These are phyloP conservation scores for Hypanus sabinus DNA, from an alignment of 2,113 vertebrate genomes.

Conservation along the genomic window DNA sequence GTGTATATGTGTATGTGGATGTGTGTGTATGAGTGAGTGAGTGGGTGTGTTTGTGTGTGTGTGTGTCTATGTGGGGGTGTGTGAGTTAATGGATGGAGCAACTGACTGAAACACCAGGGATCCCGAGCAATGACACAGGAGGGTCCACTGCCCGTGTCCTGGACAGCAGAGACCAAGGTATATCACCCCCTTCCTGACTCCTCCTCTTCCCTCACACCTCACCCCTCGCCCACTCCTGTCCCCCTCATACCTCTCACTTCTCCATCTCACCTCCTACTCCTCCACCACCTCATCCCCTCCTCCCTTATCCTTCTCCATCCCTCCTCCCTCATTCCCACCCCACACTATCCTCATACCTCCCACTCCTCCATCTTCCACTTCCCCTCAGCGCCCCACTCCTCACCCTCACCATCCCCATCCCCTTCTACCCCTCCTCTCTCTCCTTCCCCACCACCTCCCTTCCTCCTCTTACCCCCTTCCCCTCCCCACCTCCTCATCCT, in stretches of 20 bases:
- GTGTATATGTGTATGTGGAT: too few relatives aligned
- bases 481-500: neutral
- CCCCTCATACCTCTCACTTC: slow-evolving; percentile 41
- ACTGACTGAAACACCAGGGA: too few relatives aligned
- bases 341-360: slow-evolving; percentile 39
- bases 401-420: neutral
- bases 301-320: slow-evolving; percentile 56
- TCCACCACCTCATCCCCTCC: slow-evolving; percentile 54
- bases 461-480: neutral
- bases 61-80: too few relatives aligned
- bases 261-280: slow-evolving; percentile 32
- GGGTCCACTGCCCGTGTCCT: too few relatives aligned
- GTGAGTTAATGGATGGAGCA: too few relatives aligned
- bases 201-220: neutral
- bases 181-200: neutral
- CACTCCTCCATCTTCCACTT: neutral
- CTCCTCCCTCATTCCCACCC: slow-evolving; percentile 54
- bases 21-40: too few relatives aligned
- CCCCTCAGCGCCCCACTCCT: neutral
- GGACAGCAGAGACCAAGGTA: too few relatives aligned
- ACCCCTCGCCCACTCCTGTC: slow-evolving; percentile 40
- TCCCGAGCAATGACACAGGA: too few relatives aligned
- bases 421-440: neutral
- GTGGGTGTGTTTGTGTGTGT: too few relatives aligned
- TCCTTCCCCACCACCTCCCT: neutral